These are phyloP conservation scores for Pyrgilauda ruficollis DNA, from an alignment of 2,113 vertebrate genomes.

Conservation along the genomic window DNA sequence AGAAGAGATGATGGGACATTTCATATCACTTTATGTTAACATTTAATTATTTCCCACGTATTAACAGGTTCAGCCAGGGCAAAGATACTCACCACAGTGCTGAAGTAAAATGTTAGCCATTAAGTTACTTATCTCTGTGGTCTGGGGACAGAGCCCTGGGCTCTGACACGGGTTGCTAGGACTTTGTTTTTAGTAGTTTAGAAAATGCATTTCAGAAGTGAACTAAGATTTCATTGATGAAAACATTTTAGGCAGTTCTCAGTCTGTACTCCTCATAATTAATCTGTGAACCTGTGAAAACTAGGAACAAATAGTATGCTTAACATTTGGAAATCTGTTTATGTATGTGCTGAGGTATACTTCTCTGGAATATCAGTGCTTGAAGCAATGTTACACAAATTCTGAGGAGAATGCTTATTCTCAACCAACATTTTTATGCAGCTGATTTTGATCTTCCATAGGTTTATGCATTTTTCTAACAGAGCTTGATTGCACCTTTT, in stretches of 20 bases:
- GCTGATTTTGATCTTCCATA: background rate
- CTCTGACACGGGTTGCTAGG: background rate
- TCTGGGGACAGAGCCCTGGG: background rate
- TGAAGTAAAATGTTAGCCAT: slow-evolving; percentile 33
- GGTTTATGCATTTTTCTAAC: background rate
- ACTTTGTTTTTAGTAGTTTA: background rate
- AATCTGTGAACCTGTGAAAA: background rate
- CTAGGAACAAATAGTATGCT: background rate
- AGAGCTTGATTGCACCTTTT: background rate
- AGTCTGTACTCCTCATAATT: background rate
- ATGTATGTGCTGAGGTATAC: background rate
- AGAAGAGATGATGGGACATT: background rate
- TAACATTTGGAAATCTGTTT: background rate
- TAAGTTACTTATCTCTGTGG: background rate
- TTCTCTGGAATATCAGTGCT: background rate
- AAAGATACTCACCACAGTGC: background rate
- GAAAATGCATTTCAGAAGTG: background rate
- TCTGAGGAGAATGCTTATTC: background rate
- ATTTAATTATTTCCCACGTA: slow-evolving; percentile 10
- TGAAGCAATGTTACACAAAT: background rate
- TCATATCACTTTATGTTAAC: background rate
- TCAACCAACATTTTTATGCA: background rate
- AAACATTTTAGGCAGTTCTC: background rate
- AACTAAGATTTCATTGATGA: background rate
- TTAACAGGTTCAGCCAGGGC: background rate